phyloP scores from a whole-genome alignment of 2,797 vertebrate species.

The Acropternis orthonyx region DNA sequence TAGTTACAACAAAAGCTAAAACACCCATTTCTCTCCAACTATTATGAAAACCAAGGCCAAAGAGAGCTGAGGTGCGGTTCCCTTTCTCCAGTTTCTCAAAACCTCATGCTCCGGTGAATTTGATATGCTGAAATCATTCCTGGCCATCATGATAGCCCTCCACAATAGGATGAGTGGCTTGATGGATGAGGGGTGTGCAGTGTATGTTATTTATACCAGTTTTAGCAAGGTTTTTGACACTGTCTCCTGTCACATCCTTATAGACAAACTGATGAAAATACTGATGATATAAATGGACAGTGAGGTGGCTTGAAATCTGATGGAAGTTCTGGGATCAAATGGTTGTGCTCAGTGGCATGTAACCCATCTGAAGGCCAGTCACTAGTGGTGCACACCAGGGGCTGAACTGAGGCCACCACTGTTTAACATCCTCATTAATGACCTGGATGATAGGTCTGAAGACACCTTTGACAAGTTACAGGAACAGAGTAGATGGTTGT shows the following conservation, averaged over 20 bases:
- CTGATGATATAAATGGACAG: neutral
- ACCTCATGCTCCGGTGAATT: constrained; percentile 22
- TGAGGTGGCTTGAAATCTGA: neutral
- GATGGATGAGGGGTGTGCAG: neutral
- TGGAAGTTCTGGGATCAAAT: neutral
- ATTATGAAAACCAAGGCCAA: constrained; percentile 22
- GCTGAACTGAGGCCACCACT: neutral
- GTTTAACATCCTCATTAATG: neutral
- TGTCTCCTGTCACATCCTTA: neutral
- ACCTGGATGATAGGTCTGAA: neutral
- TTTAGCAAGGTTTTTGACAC: neutral
- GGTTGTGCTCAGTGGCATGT: neutral
- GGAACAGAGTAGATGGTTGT: neutral
- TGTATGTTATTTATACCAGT: neutral
- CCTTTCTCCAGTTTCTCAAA: constrained; percentile 53
- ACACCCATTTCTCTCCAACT: constrained; percentile 19
- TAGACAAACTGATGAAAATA: neutral
- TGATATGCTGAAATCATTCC: constrained; percentile 36
- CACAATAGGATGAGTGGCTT: neutral
- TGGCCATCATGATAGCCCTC: neutral
- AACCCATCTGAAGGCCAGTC: neutral
- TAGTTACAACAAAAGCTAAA: constrained; percentile 47
- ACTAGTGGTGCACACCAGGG: neutral
- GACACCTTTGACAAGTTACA: neutral
- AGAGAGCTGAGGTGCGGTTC: constrained; percentile 9